phyloP scores from a whole-genome alignment of 2,797 vertebrate species.

The Macrochelys suwanniensis region DNA sequence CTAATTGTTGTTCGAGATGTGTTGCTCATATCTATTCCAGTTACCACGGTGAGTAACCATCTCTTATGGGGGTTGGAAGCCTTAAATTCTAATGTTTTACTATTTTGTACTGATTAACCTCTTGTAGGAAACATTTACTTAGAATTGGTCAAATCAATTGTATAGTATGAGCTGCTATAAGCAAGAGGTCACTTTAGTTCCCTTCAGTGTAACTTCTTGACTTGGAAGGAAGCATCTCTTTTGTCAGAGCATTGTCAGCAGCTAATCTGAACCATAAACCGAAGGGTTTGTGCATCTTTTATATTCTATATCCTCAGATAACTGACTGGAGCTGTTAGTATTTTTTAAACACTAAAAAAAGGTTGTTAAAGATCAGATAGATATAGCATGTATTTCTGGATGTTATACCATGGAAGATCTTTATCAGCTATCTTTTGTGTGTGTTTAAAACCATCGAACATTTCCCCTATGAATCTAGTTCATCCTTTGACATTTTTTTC shows the following conservation, averaged over 20 bases:
- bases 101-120: not conserved
- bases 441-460: too few species aligned
- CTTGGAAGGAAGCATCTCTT: not conserved
- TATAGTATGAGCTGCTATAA: not conserved
- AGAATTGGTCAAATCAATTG: not conserved
- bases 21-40: too few species aligned
- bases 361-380: not conserved
- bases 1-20: too few species aligned
- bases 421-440: too few species aligned
- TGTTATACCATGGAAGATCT: not conserved
- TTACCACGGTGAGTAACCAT: too few species aligned
- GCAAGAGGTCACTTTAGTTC: not conserved
- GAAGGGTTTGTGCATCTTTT: conserved; percentile 58
- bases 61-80: not conserved
- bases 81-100: not conserved
- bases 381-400: conserved; percentile 53
- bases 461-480: not conserved
- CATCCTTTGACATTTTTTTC: not conserved
- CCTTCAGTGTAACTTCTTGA: not conserved
- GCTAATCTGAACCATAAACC: conserved; percentile 44
- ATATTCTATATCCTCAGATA: conserved; percentile 53
- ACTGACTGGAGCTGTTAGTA: conserved; percentile 61
- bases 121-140: conserved; percentile 1
- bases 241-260: conserved; percentile 17
- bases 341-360: too few species aligned